Base-by-base conservation (phyloP, 1,140 invertebrate species). In the Drosophila parabipectinata region DNA sequence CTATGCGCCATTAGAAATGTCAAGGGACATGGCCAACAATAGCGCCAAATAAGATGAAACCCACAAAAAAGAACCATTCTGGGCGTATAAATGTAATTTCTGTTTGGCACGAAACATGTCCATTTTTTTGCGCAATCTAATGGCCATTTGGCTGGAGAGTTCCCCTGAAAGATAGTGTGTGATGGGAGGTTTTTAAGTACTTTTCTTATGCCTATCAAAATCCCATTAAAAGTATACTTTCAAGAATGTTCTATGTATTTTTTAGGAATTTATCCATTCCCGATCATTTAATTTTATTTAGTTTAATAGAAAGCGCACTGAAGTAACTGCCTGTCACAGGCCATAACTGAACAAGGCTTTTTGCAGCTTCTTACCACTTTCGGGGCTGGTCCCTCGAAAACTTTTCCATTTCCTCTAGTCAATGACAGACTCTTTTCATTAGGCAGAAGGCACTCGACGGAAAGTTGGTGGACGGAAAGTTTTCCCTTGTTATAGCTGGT, bases 401-500 rank as follows among this genome's bases (percentile, higher is more conserved):
- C 52, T 87, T 87, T 79, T 77, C 57, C 67, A 60, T 78, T 76
- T 75, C 72, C 54, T 61, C 73, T 45, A 85, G 82, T 85, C 82
- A 87, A 76, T 77, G 59, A 77, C 75, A 87, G 82, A 85, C 78
- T 82, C 82, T 87, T 87, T 87, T 87, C 83, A 87, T 87, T 87
- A 87, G 82, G 82, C 71, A 79, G 61, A 63, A 83, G 71, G 64
- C 80, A 45, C 66, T 84, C 61, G 63, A 71, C 51, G 66, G 60
- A 71, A 73, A 64, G 48, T 87, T 79, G 69, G 85, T 57, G 67
- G 80, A 34, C 32, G 32, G 32, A 34, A 88, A 88, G 79, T 88
- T 84, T 63, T 77, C 47, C 58, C 48, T 55, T 71, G 67, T 44
- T 67, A 50, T 53, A 53, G 54, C 63, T 63, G 41, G 44, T 57